Conservation (phyloP, 2,888 invertebrate genomes). For the Rhagophthalmus giganteus region DNA sequence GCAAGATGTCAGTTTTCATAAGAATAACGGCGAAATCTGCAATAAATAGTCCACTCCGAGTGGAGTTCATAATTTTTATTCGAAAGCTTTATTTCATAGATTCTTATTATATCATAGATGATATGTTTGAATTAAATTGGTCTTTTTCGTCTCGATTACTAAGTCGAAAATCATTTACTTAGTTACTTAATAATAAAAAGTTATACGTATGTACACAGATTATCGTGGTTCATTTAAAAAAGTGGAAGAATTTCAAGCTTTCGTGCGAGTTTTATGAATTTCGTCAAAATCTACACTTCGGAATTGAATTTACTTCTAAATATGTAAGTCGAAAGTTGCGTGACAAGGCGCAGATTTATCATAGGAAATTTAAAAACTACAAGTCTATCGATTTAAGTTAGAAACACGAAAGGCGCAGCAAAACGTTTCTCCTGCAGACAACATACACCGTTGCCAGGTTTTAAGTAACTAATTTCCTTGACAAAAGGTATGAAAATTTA, state of each 20-base stretch:
- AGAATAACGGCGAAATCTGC: too few species aligned
- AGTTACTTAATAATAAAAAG: too few species aligned
- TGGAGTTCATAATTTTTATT: too few species aligned
- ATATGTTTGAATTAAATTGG: too few species aligned
- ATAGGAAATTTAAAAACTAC: constrained; percentile 27
- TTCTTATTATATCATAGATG: too few species aligned
- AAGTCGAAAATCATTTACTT: too few species aligned
- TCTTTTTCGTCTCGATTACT: too few species aligned
- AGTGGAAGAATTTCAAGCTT: neutral
- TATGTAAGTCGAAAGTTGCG: constrained; percentile 20
- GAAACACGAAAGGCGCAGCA: constrained; percentile 30
- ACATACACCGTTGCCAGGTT: constrained; percentile 5
- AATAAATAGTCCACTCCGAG: too few species aligned
- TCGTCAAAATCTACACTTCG: neutral
- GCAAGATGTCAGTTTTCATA: too few species aligned
- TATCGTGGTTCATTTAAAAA: neutral
- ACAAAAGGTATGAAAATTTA: too few species aligned
- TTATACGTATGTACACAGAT: neutral
- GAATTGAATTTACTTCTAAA: constrained; percentile 8
- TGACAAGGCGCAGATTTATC: constrained; percentile 29
- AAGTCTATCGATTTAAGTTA: constrained; percentile 27
- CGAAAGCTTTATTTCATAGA: too few species aligned
- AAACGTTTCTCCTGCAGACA: constrained; percentile 13
- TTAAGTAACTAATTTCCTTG: neutral
- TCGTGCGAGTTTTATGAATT: neutral